A percentile compares a stretch with the other conserved stretches of the same genome.
phyloP scores from a whole-genome alignment of 37 sponge, comb jelly and placozoan genomes.

The Chondrilla cf. caribensis region DNA sequence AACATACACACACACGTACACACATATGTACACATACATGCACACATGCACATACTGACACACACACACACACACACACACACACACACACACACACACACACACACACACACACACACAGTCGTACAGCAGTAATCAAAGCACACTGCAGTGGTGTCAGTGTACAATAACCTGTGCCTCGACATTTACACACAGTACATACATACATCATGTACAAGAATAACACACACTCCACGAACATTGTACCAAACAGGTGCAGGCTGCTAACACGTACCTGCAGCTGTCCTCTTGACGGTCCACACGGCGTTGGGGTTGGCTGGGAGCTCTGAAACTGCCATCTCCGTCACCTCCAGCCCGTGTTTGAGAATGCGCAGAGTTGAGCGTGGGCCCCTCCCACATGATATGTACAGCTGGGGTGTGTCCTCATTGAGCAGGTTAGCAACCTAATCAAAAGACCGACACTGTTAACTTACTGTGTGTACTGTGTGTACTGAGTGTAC shows the following conservation, averaged over 20 bases:
- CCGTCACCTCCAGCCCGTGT: slow-evolving; percentile 97
- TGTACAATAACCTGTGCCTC: no score
- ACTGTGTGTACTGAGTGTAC: no score
- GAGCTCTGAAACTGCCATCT: slow-evolving; percentile 99
- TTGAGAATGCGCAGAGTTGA: slow-evolving; percentile 91
- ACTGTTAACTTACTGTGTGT: no score
- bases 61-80: slow-evolving; percentile 26
- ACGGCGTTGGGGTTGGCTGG: slow-evolving; percentile 99
- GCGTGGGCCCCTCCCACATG: slow-evolving; percentile 99
- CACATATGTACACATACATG: background rate
- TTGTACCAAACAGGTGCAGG: no score
- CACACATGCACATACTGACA: slow-evolving; percentile 4
- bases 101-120: slow-evolving; percentile 16
- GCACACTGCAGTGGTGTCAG: no score
- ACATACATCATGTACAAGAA: background rate
- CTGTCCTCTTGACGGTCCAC: slow-evolving; percentile 89
- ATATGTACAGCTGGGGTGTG: slow-evolving; percentile 95
- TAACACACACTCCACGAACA: background rate
- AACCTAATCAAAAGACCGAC: slow-evolving; percentile 54
- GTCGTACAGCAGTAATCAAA: no score
- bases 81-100: slow-evolving; percentile 7
- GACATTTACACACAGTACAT: no score
- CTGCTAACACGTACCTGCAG: slow-evolving; percentile 50
- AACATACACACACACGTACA: no score
- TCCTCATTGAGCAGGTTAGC: slow-evolving; percentile 94